These are phyloP conservation scores for Drosophila mulleri DNA, from an alignment of 2,888 invertebrate genomes.

Conservation along the genomic window DNA sequence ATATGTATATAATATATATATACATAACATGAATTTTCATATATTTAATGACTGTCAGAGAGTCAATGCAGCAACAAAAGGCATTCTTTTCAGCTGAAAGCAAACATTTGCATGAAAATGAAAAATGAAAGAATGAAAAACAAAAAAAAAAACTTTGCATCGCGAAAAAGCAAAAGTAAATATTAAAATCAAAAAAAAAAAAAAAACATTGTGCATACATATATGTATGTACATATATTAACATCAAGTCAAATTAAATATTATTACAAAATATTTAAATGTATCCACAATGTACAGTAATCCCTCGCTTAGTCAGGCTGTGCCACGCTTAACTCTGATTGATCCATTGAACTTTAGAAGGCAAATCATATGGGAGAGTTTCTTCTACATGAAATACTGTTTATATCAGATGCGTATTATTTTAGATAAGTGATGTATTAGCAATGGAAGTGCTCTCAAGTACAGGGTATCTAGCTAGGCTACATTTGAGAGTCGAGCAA, in stretches of 20 bases:
- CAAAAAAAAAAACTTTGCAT: background rate
- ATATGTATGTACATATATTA: background rate
- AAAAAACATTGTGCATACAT: no score
- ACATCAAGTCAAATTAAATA: conserved; percentile 1
- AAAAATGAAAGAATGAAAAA: background rate
- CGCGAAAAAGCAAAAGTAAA: conserved; percentile 4
- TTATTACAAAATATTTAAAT: background rate
- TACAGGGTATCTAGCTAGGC: background rate
- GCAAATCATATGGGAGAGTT: no score
- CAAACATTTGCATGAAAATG: conserved; percentile 37
- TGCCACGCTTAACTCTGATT: no score
- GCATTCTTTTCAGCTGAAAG: conserved; percentile 39
- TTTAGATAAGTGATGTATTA: no score
- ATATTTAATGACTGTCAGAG: conserved; percentile 71
- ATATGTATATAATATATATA: background rate
- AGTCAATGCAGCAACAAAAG: conserved; percentile 55
- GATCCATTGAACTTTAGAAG: no score
- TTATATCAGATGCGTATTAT: no score
- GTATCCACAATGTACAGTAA: background rate
- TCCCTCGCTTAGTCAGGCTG: no score
- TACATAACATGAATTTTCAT: conserved; percentile 69
- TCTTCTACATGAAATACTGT: no score
- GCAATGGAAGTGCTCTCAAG: no score
- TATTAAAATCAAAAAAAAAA: conserved; percentile 13
- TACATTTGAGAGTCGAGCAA: background rate